Evolutionary conservation across 2,113 vertebrate genomes (phyloP).

Genomic region (Chloropsis hardwickii): DNA sequence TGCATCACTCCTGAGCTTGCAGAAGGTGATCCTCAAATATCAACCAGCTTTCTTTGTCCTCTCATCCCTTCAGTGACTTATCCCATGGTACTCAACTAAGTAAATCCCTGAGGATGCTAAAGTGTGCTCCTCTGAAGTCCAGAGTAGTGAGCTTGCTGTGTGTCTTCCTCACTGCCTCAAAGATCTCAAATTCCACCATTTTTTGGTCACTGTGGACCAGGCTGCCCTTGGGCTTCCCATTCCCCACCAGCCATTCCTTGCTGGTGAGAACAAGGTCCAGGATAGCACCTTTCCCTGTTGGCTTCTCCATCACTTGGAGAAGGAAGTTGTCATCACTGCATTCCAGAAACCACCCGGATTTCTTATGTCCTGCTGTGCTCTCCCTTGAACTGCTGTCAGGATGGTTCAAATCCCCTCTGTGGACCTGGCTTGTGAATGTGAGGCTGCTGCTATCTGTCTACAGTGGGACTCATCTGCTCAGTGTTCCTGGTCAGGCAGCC

Average conservation of each 20-base stretch:
- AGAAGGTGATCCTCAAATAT: neutral
- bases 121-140: neutral
- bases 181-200: neutral
- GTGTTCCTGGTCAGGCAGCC: neutral
- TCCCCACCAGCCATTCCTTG: fast-evolving
- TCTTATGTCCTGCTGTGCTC: neutral
- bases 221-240: neutral
- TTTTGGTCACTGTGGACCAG: neutral
- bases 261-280: neutral
- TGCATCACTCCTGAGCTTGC: neutral
- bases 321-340: fast-evolving
- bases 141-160: neutral
- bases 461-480: neutral
- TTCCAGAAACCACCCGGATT: fast-evolving
- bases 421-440: neutral
- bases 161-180: fast-evolving
- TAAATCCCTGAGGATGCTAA: neutral
- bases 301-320: neutral
- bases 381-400: neutral
- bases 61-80: neutral
- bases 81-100: neutral
- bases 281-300: neutral
- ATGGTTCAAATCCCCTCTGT: fast-evolving
- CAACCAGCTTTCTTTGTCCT: neutral
- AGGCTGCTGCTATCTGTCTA: neutral